phyloP scores from a whole-genome alignment of 1,140 invertebrate species.

The Lordiphosa stackelbergi region DNA sequence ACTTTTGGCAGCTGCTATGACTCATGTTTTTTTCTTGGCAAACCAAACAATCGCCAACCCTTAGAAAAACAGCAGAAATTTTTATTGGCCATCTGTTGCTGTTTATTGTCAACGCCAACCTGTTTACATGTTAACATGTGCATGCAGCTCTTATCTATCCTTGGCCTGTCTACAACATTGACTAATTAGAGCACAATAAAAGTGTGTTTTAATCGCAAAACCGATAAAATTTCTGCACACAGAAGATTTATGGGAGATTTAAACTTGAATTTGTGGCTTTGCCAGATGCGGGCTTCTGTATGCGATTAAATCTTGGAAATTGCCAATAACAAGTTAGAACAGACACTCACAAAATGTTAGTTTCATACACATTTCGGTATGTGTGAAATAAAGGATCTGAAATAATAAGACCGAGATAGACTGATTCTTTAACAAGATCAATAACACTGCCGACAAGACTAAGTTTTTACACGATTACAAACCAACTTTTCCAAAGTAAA shows the following conservation, averaged over 20 bases:
- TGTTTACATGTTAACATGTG: conserved; percentile 29
- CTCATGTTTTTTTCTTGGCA: conserved; percentile 1
- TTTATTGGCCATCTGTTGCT: conserved; percentile 21
- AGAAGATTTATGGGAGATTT: conserved; percentile 59
- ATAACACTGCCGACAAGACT: no score
- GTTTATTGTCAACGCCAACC: conserved; percentile 33
- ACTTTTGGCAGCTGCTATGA: conserved; percentile 12
- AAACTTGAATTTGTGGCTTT: conserved; percentile 42
- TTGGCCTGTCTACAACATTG: conserved; percentile 21
- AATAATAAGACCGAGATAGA: no score
- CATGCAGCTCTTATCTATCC: conserved; percentile 32
- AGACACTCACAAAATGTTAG: no score
- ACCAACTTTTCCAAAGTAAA: no score
- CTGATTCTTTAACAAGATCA: no score
- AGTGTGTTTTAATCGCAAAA: conserved; percentile 36
- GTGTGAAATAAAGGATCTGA: no score
- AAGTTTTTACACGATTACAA: no score
- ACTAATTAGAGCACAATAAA: conserved; percentile 56
- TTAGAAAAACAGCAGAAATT: conserved; percentile 5
- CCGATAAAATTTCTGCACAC: conserved; percentile 45
- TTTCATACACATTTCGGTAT: no score
- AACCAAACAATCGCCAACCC: conserved; percentile 9
- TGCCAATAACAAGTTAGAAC: no score
- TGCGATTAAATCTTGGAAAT: conserved; percentile 6
- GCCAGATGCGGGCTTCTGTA: conserved; percentile 21